Conservation (phyloP, 2,888 invertebrate species). For the Mylabris sibirica region DNA sequence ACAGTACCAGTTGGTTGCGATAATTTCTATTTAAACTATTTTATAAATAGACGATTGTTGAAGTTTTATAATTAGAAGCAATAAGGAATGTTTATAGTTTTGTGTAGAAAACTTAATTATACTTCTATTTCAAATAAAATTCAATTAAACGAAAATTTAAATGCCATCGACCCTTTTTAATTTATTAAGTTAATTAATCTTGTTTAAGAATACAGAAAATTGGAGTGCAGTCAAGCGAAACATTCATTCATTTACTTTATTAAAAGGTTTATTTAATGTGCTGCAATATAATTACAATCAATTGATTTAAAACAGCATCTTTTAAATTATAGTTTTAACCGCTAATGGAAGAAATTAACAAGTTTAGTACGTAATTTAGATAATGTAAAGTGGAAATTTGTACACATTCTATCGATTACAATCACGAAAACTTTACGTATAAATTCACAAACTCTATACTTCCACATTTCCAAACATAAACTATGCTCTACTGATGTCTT, state of each 20-base stretch:
- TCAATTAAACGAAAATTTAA: background rate
- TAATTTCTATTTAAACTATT: background rate
- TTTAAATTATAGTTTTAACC: background rate
- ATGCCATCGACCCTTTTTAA: background rate
- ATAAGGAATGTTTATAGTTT: background rate
- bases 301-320: background rate
- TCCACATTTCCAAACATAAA: background rate
- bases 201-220: background rate
- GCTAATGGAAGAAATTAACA: background rate
- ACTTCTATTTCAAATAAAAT: background rate
- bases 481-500: background rate
- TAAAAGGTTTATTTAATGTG: background rate
- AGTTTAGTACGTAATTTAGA: constrained; percentile 13
- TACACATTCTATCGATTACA: background rate
- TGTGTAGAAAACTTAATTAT: background rate
- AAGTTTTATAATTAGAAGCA: background rate
- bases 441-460: background rate
- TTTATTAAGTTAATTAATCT: background rate
- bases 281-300: background rate
- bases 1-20: background rate
- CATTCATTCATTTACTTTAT: background rate
- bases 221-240: background rate
- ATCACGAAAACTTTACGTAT: background rate
- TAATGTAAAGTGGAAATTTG: constrained; percentile 13
- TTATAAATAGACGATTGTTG: constrained; percentile 4